These are phyloP conservation scores for Erebia aethiops DNA, from an alignment of 2,888 invertebrate genomes.

Conservation along the genomic window DNA sequence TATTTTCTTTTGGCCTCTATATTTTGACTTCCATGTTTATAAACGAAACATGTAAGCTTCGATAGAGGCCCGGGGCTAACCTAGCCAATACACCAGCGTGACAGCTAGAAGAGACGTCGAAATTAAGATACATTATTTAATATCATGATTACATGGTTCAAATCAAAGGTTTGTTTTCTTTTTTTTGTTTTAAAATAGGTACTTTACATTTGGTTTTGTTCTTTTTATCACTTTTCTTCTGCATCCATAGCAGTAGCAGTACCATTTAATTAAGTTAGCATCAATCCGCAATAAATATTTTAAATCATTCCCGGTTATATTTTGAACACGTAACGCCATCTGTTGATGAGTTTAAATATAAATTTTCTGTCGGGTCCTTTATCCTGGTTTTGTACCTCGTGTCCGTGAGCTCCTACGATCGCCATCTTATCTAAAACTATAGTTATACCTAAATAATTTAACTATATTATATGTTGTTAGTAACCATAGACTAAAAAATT, in stretches of 20 bases:
- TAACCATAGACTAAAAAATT: too few species aligned
- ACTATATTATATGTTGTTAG: too few species aligned
- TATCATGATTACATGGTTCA: neutral
- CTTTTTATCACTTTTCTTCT: neutral
- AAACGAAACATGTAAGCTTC: constrained; percentile 10
- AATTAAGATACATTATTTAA: neutral
- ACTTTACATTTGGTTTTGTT: neutral
- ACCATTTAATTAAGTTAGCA: too few species aligned
- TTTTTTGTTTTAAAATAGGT: neutral
- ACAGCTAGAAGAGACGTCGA: neutral
- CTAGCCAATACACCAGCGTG: neutral
- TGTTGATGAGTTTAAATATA: neutral
- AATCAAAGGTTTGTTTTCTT: neutral
- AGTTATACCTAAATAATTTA: too few species aligned
- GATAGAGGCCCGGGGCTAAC: neutral
- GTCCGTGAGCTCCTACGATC: too few species aligned
- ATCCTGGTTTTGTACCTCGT: too few species aligned
- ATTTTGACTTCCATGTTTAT: constrained; percentile 9
- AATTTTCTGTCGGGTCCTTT: too few species aligned
- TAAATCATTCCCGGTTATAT: neutral
- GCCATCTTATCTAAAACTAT: too few species aligned
- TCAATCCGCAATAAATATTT: too few species aligned
- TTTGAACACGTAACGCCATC: neutral
- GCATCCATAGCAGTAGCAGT: neutral
- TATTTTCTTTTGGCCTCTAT: too few species aligned